phyloP scores from a whole-genome alignment of 2,113 vertebrate species.

The Cavia aperea region DNA sequence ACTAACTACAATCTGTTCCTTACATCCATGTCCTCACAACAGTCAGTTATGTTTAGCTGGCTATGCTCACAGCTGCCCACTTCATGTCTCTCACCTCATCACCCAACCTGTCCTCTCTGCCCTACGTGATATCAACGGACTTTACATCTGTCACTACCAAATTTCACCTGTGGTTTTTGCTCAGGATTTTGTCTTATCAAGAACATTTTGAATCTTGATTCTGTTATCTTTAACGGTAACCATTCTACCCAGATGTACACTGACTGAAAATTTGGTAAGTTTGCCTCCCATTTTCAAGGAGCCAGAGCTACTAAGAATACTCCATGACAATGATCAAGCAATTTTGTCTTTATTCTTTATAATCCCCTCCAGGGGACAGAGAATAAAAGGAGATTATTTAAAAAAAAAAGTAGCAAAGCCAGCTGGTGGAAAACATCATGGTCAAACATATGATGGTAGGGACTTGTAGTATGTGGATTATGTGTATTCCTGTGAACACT shows the following conservation, averaged over 20 bases:
- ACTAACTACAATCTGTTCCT: neutral
- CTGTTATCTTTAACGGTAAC: neutral
- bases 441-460: neutral
- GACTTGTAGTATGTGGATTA: neutral
- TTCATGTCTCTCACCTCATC: neutral
- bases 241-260: neutral
- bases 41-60: neutral
- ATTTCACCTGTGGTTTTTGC: conserved; percentile 1
- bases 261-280: neutral
- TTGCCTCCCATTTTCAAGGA: neutral
- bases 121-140: neutral
- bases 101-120: neutral
- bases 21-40: neutral
- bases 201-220: conserved; percentile 7
- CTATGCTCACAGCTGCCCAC: neutral
- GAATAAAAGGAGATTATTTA: neutral
- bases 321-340: neutral
- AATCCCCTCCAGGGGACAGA: neutral
- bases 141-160: neutral
- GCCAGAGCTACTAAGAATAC: neutral
- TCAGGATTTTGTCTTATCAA: neutral
- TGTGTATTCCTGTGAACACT: neutral
- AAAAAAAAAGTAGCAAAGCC: neutral
- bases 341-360: neutral
- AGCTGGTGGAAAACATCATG: neutral